These are phyloP conservation scores for Hemicentrotus pulcherrimus DNA, from an alignment of 35 echinoderm and acorn worm genomes.

Conservation along the genomic window DNA sequence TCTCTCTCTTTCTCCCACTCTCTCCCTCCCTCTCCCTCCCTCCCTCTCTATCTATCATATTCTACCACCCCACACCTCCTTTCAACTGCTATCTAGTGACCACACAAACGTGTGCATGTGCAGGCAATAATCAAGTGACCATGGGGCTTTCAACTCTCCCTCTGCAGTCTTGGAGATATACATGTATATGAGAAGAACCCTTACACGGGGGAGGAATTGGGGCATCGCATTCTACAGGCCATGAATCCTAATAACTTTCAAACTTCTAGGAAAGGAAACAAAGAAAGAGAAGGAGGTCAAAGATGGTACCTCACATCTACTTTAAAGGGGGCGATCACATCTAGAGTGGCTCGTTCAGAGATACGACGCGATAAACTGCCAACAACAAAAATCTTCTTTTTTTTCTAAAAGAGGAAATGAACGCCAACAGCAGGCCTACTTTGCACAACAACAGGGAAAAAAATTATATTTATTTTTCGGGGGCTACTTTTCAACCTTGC, in stretches of 20 bases:
- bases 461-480: no score
- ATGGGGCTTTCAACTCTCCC: not conserved
- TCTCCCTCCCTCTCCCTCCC: no score
- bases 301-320: not conserved
- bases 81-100: not conserved
- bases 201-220: constrained; percentile 7
- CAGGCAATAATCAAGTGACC: not conserved
- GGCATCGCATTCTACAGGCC: not conserved
- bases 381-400: no score
- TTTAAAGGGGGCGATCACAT: no score
- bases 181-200: not conserved
- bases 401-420: no score
- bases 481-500: no score
- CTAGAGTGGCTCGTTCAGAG: no score
- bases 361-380: no score
- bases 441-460: no score
- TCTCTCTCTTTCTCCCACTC: not conserved
- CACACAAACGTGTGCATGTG: not conserved
- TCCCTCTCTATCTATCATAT: no score
- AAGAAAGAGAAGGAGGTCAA: not conserved
- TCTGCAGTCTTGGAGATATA: not conserved
- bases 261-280: not conserved
- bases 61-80: no score
- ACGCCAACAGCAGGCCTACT: no score
- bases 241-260: not conserved